These are phyloP conservation scores for Pseudomyrmex pallidus DNA, from an alignment of 1,140 invertebrate species.

Conservation along the genomic window DNA sequence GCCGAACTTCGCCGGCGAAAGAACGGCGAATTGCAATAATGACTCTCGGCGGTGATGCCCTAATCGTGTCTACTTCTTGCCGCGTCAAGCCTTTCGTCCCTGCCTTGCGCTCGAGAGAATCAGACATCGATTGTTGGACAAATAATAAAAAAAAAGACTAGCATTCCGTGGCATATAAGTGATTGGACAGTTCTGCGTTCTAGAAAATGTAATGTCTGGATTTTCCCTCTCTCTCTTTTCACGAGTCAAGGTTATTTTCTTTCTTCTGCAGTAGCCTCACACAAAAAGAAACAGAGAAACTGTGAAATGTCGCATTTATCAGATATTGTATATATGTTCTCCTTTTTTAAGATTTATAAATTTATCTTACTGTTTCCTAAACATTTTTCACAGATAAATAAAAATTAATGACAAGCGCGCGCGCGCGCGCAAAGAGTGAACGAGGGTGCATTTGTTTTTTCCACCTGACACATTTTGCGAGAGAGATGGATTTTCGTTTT, in stretches of 20 bases:
- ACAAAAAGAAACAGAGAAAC: not conserved
- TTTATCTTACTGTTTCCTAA: too few species aligned
- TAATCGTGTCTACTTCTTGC: conserved; percentile 27
- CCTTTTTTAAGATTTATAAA: too few species aligned
- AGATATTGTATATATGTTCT: too few species aligned
- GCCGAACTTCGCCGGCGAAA: conserved; percentile 21
- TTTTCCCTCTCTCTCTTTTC: not conserved
- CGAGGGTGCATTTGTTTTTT: conserved; percentile 8
- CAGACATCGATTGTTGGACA: not conserved
- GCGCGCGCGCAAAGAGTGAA: too few species aligned
- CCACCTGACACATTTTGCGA: not conserved
- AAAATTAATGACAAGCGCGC: not conserved
- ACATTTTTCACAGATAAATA: too few species aligned
- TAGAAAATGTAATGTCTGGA: not conserved
- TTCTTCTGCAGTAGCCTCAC: too few species aligned
- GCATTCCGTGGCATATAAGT: not conserved
- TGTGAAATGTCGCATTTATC: too few species aligned
- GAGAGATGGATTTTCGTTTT: not conserved
- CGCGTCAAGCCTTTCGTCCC: not conserved
- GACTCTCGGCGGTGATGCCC: not conserved
- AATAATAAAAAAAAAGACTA: not conserved
- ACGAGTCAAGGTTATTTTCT: not conserved
- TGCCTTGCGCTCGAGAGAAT: not conserved
- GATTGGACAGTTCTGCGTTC: not conserved
- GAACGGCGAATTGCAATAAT: conserved; percentile 14